Base-by-base conservation (phyloP, 2,797 vertebrate genomes). In the Austrolebias charrua region DNA sequence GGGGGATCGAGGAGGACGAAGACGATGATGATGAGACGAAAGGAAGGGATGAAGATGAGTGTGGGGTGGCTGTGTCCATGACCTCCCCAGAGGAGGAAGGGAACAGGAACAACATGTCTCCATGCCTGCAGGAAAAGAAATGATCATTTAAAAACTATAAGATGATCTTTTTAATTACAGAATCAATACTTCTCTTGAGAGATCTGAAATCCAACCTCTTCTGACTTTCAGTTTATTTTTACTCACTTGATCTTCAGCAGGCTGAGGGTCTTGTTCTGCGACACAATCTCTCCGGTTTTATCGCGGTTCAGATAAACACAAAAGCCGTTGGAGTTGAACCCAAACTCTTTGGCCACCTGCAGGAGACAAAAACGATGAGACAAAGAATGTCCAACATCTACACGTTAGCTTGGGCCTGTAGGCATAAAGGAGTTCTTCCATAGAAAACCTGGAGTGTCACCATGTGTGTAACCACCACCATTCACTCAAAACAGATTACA, bases 171-270 rank as follows among this genome's bases (percentile, higher is more conserved):
- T 24, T 1, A 24, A 24, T 24, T 24, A 24, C 24, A 24, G 11
- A 20, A 12, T 11, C 1, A 12, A 18, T 2, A 8, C 1, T 19
- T 33, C 11, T 57, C 28, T 20, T 15, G 12, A 31, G 24, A n/a
- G 5, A 16, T 8, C 9, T n/a, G 24, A 57, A 7, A 19, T 6
- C 10, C 11, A 46, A 45, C 31, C 16, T 24, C 24, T 15, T n/a
- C 6, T 4, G 2, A 20, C 14, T 19, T 9, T 35, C 10, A 24
- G 24, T 45, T 29, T 12, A 4, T 33, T 28, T 9, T 31, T 2
- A 91, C 95, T 94, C 84, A 99, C 98, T 99, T 98, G 90, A 99
- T 98, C 89, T 98, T 97, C 8, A 99, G 93, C 57, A 98, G 84
- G 78, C 91, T 95, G 69, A 99, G 94, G 42, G 95, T 90, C 86